A percentile compares a stretch with the other conserved stretches of the same genome.
phyloP scores from a whole-genome alignment of 2,113 vertebrate genomes.

The Ageneiosus marmoratus region DNA sequence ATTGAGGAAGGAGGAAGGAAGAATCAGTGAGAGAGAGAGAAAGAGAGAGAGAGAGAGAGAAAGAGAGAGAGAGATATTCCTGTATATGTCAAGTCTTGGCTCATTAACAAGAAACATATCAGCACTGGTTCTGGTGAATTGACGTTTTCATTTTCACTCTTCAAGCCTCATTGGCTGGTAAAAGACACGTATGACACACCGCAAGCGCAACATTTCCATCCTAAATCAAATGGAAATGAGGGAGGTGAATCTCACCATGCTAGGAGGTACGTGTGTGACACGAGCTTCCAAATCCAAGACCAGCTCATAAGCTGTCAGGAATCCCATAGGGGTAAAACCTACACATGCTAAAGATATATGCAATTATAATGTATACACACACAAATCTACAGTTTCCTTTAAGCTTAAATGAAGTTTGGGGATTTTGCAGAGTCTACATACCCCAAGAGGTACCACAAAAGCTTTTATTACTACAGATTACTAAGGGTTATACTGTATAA shows the following conservation, averaged over 20 bases:
- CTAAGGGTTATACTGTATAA: not conserved
- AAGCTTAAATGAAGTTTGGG: not conserved
- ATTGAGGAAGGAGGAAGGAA: not conserved
- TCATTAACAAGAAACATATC: slow-evolving; percentile 42
- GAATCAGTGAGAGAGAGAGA: not conserved
- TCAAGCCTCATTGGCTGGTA: slow-evolving; percentile 3
- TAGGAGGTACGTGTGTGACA: not conserved
- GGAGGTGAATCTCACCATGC: not conserved
- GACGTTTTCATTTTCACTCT: slow-evolving; percentile 6
- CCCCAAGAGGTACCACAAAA: not conserved
- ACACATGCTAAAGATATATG: not conserved
- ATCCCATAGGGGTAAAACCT: not conserved
- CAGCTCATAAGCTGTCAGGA: not conserved
- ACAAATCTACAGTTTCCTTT: not conserved
- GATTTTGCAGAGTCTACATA: not conserved
- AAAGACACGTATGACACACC: not conserved
- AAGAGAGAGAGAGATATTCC: slow-evolving; percentile 1
- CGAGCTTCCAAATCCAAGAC: not conserved
- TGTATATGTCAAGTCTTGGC: slow-evolving; percentile 6
- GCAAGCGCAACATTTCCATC: slow-evolving; percentile 31
- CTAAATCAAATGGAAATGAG: not conserved
- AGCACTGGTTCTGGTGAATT: slow-evolving; percentile 7
- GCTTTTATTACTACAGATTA: not conserved
- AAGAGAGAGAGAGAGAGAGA: not conserved
- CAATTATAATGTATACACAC: not conserved